Evolutionary conservation across 2,888 invertebrate genomes (phyloP), one percentile per base, ranked within the genome.

Genomic region (Neocrepidodera transversa): DNA sequence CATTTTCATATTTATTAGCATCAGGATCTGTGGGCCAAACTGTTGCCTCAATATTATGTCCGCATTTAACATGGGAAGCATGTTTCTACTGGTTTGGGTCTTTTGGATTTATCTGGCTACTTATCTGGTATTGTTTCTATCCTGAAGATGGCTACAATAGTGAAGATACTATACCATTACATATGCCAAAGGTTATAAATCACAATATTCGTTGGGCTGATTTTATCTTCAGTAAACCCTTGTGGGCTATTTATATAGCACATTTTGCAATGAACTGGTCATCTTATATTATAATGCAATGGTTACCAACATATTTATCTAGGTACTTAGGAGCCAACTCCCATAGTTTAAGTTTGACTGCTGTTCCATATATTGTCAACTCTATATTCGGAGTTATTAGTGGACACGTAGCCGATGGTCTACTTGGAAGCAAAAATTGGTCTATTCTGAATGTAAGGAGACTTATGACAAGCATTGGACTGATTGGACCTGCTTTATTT

Each of bases 251-350:
- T 65, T 90, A 90, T 71, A 82, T 86, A 56, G 89, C 90, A 26
- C 90, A 90, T 78, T 90, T 90, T 76, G 85, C 87, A 20, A 90
- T 90, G 90, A 90, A 90, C 76, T 90, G 90, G 90, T 87, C 87
- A 51, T 89, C 87, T 70, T 90, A 90, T 72, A 89, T 90, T 64
- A 88, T 90, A 68, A 89, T 90, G 89, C 88, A 89, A 74, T 90
- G 90, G 90, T 78, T 90, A 63, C 90, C 90, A 2, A 90, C 89
- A 1, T 90, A 90, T 74, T 77, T 90, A 67, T 79, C 86, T 0
- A 79, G 86, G 59, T 73, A 73, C 70, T 80, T 90, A 30, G 86
- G 86, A 14, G 89, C 86, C 1, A 85, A 88, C 68, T 84, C 85
- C 64, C 84, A 86, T 72, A 86, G 86, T 71, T 84, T 90, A 66